phyloP scores from a whole-genome alignment of 2,888 invertebrate species.

The Morpho helenor region DNA sequence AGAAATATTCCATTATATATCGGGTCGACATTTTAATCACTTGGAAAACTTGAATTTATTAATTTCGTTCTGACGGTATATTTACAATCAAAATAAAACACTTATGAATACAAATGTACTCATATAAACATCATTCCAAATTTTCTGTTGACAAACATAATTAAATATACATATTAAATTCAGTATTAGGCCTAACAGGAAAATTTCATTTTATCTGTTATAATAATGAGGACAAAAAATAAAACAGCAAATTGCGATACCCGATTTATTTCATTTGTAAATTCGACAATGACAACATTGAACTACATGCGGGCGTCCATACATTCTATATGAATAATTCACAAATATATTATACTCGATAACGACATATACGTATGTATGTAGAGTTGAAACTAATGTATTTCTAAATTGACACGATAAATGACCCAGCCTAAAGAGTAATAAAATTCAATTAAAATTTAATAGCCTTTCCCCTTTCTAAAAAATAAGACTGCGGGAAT shows the following conservation, averaged over 20 bases:
- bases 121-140: too few relatives aligned
- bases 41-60: too few relatives aligned
- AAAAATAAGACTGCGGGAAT: slow-evolving; percentile 12
- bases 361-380: slow-evolving; percentile 61
- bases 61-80: too few relatives aligned
- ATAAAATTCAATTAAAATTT: slow-evolving; percentile 24
- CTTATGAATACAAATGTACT: too few relatives aligned
- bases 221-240: slow-evolving; percentile 19
- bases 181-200: too few relatives aligned
- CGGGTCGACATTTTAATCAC: too few relatives aligned
- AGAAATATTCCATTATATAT: too few relatives aligned
- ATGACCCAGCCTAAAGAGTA: slow-evolving; percentile 50
- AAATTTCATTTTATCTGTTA: not conserved
- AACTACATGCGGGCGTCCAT: slow-evolving; percentile 60
- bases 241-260: slow-evolving; percentile 42
- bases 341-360: slow-evolving; percentile 40
- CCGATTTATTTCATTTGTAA: slow-evolving; percentile 61
- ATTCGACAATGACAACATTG: slow-evolving; percentile 60
- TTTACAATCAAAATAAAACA: too few relatives aligned
- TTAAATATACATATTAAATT: too few relatives aligned
- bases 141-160: too few relatives aligned
- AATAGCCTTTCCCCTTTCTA: slow-evolving; percentile 44
- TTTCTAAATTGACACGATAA: slow-evolving; percentile 47
- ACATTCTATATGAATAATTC: slow-evolving; percentile 48
- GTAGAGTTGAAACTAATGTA: slow-evolving; percentile 46